Evolutionary conservation across 2,113 vertebrate species (phyloP).

Genomic region (Craseonycteris thonglongyai): DNA sequence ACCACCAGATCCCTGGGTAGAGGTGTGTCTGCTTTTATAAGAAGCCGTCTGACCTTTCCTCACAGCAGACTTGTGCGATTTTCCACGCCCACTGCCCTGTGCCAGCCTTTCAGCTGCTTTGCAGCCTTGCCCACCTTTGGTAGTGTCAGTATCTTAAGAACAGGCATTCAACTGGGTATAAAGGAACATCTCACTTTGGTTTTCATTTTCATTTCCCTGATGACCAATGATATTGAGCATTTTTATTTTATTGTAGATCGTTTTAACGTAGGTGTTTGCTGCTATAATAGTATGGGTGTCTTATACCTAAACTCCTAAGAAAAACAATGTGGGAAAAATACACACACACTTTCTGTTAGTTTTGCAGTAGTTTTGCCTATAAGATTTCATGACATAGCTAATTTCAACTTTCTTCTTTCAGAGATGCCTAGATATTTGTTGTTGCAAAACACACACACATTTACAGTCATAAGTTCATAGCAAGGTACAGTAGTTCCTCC

Average conservation of each 20-base stretch:
- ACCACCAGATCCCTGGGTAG: background rate
- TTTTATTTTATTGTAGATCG: background rate
- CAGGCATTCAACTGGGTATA: background rate
- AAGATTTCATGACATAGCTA: background rate
- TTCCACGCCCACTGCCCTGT: background rate
- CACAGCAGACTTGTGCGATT: accelerated
- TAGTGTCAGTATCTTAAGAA: background rate
- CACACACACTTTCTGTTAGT: background rate
- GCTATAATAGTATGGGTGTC: background rate
- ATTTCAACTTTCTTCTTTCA: background rate
- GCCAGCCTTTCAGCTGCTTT: background rate
- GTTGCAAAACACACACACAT: background rate
- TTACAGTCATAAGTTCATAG: background rate
- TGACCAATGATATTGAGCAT: background rate
- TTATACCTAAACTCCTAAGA: background rate
- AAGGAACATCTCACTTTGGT: background rate
- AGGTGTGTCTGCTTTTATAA: background rate
- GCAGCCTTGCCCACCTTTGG: background rate
- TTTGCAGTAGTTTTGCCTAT: background rate
- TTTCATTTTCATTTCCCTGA: background rate
- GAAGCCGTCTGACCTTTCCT: background rate
- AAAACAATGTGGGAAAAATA: background rate
- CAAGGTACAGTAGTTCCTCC: accelerated
- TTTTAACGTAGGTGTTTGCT: background rate
- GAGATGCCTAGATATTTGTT: background rate